Conservation (phyloP, 2,797 vertebrate genomes). For the Pipistrellus pipistrellus region DNA sequence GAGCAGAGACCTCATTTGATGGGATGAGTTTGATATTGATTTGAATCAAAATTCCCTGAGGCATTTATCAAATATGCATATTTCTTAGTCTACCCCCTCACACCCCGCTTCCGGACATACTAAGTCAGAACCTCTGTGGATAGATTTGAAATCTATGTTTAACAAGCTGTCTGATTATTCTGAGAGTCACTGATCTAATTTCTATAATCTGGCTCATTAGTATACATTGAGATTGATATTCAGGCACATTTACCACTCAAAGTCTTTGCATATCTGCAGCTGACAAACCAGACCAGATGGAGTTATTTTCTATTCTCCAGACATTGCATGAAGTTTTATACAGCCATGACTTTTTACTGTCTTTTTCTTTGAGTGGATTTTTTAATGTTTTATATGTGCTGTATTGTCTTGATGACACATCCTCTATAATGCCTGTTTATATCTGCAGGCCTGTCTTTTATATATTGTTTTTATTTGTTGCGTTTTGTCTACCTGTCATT, state of each 20-base stretch:
- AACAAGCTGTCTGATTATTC: not conserved
- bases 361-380: not conserved
- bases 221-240: not conserved
- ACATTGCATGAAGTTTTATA: not conserved
- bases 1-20: not conserved
- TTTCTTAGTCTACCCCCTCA: not conserved
- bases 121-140: not conserved
- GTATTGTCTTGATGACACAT: not conserved
- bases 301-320: not conserved
- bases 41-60: not conserved
- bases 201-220: not conserved
- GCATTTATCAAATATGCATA: not conserved
- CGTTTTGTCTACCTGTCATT: not conserved
- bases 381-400: not conserved
- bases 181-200: not conserved
- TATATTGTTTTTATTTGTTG: constrained; percentile 9
- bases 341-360: not conserved
- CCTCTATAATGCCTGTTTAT: not conserved
- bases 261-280: not conserved
- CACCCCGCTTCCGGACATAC: not conserved
- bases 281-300: not conserved
- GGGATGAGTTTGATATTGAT: not conserved
- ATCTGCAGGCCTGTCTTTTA: not conserved
- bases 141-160: not conserved
- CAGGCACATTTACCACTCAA: not conserved